Base-by-base conservation (phyloP, 2,797 vertebrate species). In the Fistularia commersonii region DNA sequence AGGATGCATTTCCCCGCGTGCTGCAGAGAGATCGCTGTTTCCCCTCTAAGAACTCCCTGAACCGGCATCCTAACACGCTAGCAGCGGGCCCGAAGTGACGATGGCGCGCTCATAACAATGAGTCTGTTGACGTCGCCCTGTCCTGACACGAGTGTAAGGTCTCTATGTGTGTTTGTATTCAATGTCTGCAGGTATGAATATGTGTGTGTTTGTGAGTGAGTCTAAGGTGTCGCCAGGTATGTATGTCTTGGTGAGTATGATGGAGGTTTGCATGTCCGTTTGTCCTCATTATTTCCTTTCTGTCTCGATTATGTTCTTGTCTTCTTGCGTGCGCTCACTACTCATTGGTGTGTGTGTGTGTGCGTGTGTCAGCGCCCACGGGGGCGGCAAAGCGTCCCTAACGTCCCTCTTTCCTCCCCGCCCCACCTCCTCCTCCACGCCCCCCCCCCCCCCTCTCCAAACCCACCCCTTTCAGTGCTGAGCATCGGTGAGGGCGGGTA, bases 401-500 rank as follows among this genome's bases (percentile, higher is more conserved):
- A n/a, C n/a, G n/a, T n/a, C 2, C 5, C 51, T 14, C 3, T 23
- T 37, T n/a, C 15, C 3, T 31, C 69, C 12, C 46, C 39, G 6
- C 8, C 8, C 8, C 32, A 11, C 7, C 38, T 13, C 3, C 13
- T 32, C 12, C 14, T 3, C 14, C 71, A 11, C 46, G 31, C 7
- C 11, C 2, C 6, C 31, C 6, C 32, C 31, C 5, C 6, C 51
- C 11, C 2, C 15, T 37, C 10, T 31, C 5, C 34, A 49, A 12
- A 44, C 39, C 8, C 8, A 11, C 10, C 11, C 23, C 54, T 51
- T 64, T 23, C 36, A 97, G 95, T 96, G 83, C 76, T 97, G 75
- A 96, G 94, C 42, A 85, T 97, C 39, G 95, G 95, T 38, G 94
- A 97, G 82, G 93, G 94, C 38, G 95, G 95, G 12, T 97, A 93